Percentiles rank a stretch among this genome's conserved stretches.
Conservation (phyloP, 1,140 invertebrate genomes). For the Drosophila chauvacae region DNA sequence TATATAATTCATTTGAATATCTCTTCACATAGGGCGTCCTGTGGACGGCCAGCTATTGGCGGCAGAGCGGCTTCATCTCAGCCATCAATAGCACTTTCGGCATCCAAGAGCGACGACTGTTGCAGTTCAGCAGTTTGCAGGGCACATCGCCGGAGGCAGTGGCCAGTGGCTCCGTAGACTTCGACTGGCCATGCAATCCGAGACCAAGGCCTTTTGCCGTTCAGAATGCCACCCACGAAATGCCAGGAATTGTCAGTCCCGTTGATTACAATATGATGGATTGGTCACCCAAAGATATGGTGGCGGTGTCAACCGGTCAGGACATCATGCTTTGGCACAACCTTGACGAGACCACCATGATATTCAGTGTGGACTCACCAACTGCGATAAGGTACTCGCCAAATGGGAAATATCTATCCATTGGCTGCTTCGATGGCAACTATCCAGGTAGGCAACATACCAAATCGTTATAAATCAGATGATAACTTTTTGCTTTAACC, state of each 20-base stretch:
- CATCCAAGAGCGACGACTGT: slow-evolving; percentile 50
- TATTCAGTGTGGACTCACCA: slow-evolving; percentile 65
- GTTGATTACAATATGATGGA: slow-evolving; percentile 73
- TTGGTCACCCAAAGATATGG: slow-evolving; percentile 72
- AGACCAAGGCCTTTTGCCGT: slow-evolving; percentile 59
- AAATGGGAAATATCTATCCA: slow-evolving; percentile 64
- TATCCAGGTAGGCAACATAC: slow-evolving; percentile 46
- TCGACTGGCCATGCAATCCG: slow-evolving; percentile 73
- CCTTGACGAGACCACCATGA: slow-evolving; percentile 62
- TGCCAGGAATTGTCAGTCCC: slow-evolving; percentile 52
- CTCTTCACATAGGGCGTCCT: slow-evolving; percentile 14
- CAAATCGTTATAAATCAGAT: no score
- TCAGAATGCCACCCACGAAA: slow-evolving; percentile 72
- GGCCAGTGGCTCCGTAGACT: slow-evolving; percentile 6
- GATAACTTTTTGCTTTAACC: neutral
- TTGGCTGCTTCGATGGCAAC: slow-evolving; percentile 60
- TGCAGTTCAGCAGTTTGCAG: slow-evolving; percentile 57
- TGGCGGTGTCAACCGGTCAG: slow-evolving; percentile 67
- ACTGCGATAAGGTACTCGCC: slow-evolving; percentile 67
- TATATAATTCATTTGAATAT: neutral
- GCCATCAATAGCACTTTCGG: slow-evolving; percentile 55
- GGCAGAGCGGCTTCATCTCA: slow-evolving; percentile 52
- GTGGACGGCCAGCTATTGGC: slow-evolving; percentile 61
- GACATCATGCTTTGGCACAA: slow-evolving; percentile 76
- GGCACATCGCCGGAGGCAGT: neutral